Percentiles rank a stretch among this genome's conserved stretches.
Evolutionary conservation across 2,113 vertebrate genomes (phyloP).

Genomic region (Spea multiplicata): DNA sequence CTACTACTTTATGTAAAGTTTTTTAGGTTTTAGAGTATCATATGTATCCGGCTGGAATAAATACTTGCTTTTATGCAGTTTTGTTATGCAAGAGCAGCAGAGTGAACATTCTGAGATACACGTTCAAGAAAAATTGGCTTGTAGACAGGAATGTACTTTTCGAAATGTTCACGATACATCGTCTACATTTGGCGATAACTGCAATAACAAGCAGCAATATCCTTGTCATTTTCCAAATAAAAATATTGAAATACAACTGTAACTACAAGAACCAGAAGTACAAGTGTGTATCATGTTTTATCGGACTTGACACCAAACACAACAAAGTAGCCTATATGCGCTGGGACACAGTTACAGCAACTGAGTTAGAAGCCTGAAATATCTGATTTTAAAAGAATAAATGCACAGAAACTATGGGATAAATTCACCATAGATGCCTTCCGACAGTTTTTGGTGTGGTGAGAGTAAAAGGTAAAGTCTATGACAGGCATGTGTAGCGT

Average conservation of each 20-base stretch:
- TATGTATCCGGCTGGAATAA: not conserved
- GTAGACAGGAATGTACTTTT: conserved; percentile 20
- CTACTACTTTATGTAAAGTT: no score
- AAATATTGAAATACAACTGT: conserved; percentile 9
- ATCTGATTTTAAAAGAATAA: not conserved
- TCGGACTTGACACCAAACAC: not conserved
- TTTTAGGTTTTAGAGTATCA: no score
- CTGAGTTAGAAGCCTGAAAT: not conserved
- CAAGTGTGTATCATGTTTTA: conserved; percentile 1
- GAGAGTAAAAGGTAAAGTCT: no score
- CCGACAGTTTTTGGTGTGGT: no score
- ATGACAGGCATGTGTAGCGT: no score
- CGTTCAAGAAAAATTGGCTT: conserved; percentile 4
- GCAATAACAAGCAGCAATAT: conserved; percentile 13
- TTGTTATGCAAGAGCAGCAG: not conserved
- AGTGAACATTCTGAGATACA: not conserved
- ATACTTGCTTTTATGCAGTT: not conserved
- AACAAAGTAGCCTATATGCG: not conserved
- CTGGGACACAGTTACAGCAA: not conserved
- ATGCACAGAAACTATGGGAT: not conserved
- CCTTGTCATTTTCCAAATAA: conserved; percentile 18
- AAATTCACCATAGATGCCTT: no score
- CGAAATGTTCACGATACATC: conserved; percentile 20
- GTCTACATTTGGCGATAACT: conserved; percentile 7
- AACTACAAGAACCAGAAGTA: not conserved